Conservation (phyloP, 2,113 vertebrate species). For the Seriola rivoliana region DNA sequence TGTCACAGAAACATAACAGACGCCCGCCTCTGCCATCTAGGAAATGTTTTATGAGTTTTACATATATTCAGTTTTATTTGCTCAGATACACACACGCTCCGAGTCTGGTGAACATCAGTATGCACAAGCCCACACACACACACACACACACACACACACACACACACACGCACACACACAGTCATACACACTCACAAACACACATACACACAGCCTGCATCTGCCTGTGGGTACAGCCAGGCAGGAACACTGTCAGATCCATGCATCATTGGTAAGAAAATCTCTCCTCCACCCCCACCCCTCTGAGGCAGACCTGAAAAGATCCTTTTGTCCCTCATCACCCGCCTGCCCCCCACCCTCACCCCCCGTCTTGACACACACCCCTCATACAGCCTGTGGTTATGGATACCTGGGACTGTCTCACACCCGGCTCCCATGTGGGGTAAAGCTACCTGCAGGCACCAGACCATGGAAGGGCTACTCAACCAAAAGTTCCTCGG, state of each 20-base stretch:
- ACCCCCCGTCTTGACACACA: slow-evolving; percentile 50
- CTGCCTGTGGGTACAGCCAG: slow-evolving; percentile 74
- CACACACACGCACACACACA: slow-evolving; percentile 25
- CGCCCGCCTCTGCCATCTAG: not conserved
- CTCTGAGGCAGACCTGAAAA: slow-evolving; percentile 82
- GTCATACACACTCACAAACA: not conserved
- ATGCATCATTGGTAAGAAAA: slow-evolving; percentile 87
- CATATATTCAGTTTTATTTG: slow-evolving; percentile 45
- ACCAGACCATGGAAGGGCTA: slow-evolving; percentile 53
- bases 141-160: slow-evolving; percentile 29
- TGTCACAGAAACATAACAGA: slow-evolving; percentile 47
- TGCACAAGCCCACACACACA: slow-evolving; percentile 17
- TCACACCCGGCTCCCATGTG: slow-evolving; percentile 66
- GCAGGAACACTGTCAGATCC: slow-evolving; percentile 84
- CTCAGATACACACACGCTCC: slow-evolving; percentile 8
- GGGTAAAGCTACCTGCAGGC: slow-evolving; percentile 67
- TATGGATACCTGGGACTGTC: slow-evolving; percentile 78
- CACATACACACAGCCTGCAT: slow-evolving; percentile 53
- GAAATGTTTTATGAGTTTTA: slow-evolving; percentile 13
- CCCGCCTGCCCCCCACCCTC: slow-evolving; percentile 43
- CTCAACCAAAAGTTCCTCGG: slow-evolving; percentile 35
- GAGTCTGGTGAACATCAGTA: slow-evolving; percentile 7
- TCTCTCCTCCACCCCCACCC: slow-evolving; percentile 70
- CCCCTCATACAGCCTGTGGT: slow-evolving; percentile 69
- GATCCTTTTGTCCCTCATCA: slow-evolving; percentile 84